Percentiles rank a stretch among this genome's conserved stretches.
Conservation (phyloP, 2,888 invertebrate genomes). For the Drosophila mimica region DNA sequence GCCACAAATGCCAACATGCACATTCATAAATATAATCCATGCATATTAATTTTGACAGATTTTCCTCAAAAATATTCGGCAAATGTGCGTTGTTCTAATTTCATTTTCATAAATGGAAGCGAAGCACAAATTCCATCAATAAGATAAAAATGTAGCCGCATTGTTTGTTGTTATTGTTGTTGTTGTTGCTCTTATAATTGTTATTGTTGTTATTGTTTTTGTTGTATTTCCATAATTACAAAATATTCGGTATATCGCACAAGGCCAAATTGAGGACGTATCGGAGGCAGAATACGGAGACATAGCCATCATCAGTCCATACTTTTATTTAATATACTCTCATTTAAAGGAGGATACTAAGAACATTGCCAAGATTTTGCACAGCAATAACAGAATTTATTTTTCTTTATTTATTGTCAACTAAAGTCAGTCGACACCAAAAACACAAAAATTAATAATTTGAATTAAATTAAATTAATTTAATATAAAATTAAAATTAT, state of each 20-base stretch:
- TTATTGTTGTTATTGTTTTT: slow-evolving; percentile 22
- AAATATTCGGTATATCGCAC: slow-evolving; percentile 73
- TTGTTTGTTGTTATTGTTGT: slow-evolving; percentile 30
- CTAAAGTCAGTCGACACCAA: too few species aligned
- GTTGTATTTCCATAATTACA: slow-evolving; percentile 71
- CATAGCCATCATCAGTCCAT: slow-evolving; percentile 32
- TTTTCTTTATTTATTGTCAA: too few species aligned
- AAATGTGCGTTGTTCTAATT: slow-evolving; percentile 44
- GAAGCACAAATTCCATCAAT: slow-evolving; percentile 48
- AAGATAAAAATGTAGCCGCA: slow-evolving; percentile 63
- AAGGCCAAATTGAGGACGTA: slow-evolving; percentile 66
- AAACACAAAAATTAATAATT: too few species aligned
- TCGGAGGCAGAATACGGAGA: slow-evolving; percentile 34
- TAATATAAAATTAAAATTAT: too few species aligned
- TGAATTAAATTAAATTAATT: too few species aligned
- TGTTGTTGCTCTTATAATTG: slow-evolving; percentile 9
- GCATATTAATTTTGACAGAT: slow-evolving; percentile 43
- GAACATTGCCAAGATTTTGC: background rate
- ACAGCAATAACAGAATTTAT: too few species aligned
- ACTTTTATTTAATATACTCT: slow-evolving; percentile 30
- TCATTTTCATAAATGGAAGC: slow-evolving; percentile 47
- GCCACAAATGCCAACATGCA: background rate
- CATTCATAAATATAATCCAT: slow-evolving; percentile 21
- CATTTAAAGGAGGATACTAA: background rate
- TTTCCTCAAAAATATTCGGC: slow-evolving; percentile 34